phyloP scores from a whole-genome alignment of 2,113 vertebrate species.

The Pelecanus crispus region DNA sequence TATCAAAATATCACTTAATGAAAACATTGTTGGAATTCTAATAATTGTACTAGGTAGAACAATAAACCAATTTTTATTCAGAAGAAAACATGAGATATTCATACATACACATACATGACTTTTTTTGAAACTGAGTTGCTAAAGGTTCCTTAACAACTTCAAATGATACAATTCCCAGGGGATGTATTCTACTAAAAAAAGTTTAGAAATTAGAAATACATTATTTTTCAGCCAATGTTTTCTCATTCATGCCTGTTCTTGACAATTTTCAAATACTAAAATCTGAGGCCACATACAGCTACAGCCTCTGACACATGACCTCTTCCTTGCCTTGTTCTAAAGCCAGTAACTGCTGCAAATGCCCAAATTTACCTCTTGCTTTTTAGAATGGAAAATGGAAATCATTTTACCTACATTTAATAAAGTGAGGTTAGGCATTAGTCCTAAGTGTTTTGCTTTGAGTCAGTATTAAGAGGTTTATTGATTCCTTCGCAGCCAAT shows the following conservation, averaged over 20 bases:
- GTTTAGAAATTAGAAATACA: neutral
- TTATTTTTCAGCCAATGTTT: neutral
- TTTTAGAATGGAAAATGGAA: neutral
- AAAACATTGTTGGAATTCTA: neutral
- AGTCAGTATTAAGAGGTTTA: neutral
- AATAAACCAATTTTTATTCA: neutral
- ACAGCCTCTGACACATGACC: neutral
- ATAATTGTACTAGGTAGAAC: neutral
- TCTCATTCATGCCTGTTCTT: neutral
- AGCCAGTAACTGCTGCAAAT: neutral
- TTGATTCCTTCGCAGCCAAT: neutral
- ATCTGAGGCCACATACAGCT: neutral
- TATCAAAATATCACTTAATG: neutral
- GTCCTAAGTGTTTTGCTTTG: neutral
- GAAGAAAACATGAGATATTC: neutral
- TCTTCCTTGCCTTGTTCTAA: neutral
- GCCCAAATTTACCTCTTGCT: neutral
- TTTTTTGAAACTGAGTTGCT: neutral
- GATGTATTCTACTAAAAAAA: neutral
- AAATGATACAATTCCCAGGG: neutral
- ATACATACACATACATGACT: neutral
- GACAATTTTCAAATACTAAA: neutral
- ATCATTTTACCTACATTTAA: neutral
- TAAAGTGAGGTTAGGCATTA: neutral
- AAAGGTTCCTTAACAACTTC: neutral